Percentiles rank a stretch among this genome's conserved stretches.
Evolutionary conservation across 2,888 invertebrate species (phyloP).

Genomic region (Ennomos erosarius): DNA sequence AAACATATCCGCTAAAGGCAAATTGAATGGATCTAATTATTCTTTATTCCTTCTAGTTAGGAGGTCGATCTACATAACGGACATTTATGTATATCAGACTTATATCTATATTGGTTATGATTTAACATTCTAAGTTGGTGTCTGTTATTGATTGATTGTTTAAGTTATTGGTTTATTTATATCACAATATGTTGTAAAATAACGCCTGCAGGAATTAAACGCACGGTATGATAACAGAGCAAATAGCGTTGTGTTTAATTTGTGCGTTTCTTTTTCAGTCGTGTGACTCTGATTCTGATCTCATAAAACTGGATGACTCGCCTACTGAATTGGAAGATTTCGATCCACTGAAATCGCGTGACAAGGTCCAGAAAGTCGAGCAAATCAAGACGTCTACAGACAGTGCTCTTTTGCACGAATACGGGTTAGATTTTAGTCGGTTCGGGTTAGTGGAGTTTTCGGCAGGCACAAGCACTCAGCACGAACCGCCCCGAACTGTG

Average conservation of each 20-base stretch:
- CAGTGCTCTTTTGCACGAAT: slow-evolving; percentile 89
- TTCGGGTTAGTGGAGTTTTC: slow-evolving; percentile 79
- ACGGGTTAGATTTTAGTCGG: slow-evolving; percentile 88
- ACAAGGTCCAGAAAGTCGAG: slow-evolving; percentile 65
- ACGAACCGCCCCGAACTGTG: slow-evolving; percentile 47
- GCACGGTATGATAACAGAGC: not conserved
- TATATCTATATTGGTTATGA: not conserved
- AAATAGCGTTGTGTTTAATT: slow-evolving; percentile 49
- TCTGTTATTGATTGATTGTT: too few relatives aligned
- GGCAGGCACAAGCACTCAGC: slow-evolving; percentile 55
- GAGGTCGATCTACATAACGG: too few relatives aligned
- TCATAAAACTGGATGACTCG: slow-evolving; percentile 78
- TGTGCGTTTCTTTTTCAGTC: slow-evolving; percentile 75
- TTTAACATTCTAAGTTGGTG: not conserved
- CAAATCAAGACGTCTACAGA: slow-evolving; percentile 79
- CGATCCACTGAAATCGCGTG: slow-evolving; percentile 73
- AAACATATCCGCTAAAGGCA: too few relatives aligned
- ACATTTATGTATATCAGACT: too few relatives aligned
- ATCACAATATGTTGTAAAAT: not conserved
- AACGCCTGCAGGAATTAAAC: slow-evolving; percentile 6
- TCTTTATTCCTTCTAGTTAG: too few relatives aligned
- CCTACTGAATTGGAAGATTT: slow-evolving; percentile 76
- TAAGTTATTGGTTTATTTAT: not conserved
- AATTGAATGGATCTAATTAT: too few relatives aligned
- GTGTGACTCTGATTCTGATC: slow-evolving; percentile 74